phyloP scores from a whole-genome alignment of 2,797 vertebrate species.

The Tapera naevia region DNA sequence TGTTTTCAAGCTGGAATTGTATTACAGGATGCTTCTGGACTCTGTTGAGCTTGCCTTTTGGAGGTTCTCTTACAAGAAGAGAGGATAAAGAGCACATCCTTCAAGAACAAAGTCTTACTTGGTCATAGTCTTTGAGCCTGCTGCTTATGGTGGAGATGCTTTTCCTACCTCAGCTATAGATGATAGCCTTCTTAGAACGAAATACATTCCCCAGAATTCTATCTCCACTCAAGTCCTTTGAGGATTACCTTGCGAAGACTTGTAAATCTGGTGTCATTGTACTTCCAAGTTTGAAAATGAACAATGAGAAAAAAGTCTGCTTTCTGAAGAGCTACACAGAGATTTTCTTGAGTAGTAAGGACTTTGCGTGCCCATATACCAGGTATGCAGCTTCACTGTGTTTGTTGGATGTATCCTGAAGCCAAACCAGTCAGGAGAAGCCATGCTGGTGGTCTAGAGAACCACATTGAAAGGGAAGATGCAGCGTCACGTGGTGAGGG shows the following conservation, averaged over 20 bases:
- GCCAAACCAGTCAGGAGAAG: background rate
- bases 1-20: background rate
- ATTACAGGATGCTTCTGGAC: background rate
- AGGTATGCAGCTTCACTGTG: background rate
- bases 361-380: background rate
- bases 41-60: background rate
- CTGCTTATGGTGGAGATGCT: background rate
- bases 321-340: background rate
- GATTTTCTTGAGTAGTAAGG: background rate
- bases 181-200: background rate
- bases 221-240: background rate
- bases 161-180: background rate
- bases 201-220: background rate
- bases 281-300: background rate
- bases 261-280: background rate
- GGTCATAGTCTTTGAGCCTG: background rate
- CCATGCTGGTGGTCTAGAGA: fast-evolving
- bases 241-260: background rate
- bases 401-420: background rate
- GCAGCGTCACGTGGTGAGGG: background rate
- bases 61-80: background rate
- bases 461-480: background rate
- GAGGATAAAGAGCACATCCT: background rate
- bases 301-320: background rate
- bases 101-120: background rate